Evolutionary conservation across 2,888 invertebrate species (phyloP).

Genomic region (Gari tellinella): DNA sequence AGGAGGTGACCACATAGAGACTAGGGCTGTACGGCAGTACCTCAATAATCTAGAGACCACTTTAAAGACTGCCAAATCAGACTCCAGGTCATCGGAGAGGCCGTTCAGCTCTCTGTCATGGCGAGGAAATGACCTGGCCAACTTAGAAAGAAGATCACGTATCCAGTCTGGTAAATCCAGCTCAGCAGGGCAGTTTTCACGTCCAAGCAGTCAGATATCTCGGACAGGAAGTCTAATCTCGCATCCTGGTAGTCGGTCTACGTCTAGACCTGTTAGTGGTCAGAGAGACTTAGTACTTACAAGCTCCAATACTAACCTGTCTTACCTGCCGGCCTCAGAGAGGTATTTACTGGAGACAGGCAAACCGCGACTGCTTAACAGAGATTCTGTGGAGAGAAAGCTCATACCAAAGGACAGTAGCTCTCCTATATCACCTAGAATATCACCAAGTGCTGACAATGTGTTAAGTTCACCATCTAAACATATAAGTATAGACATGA

Average conservation of each 20-base stretch:
- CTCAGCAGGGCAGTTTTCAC: conserved; percentile 37
- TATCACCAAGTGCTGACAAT: conserved; percentile 4
- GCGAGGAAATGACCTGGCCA: conserved; percentile 71
- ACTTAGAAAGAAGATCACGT: conserved; percentile 56
- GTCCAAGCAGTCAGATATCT: conserved; percentile 57
- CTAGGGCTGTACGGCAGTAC: conserved; percentile 65
- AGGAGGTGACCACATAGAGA: conserved; percentile 75
- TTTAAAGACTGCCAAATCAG: conserved; percentile 70
- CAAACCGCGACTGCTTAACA: conserved; percentile 62
- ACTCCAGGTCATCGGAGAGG: conserved; percentile 58
- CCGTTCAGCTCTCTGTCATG: conserved; percentile 75
- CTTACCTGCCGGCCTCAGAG: conserved; percentile 63
- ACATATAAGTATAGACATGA: conserved; percentile 35
- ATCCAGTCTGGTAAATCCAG: conserved; percentile 55
- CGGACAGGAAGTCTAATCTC: conserved; percentile 54
- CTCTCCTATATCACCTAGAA: conserved; percentile 14
- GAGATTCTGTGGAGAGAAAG: conserved; percentile 61
- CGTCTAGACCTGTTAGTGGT: conserved; percentile 49
- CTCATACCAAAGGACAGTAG: conserved; percentile 39
- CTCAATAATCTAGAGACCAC: conserved; percentile 73
- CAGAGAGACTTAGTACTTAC: conserved; percentile 25
- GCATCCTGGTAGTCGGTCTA: conserved; percentile 39
- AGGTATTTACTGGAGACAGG: conserved; percentile 59
- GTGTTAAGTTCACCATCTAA: background rate
- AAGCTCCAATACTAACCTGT: conserved; percentile 48